Conservation (phyloP, 2,113 vertebrate genomes). For the Leucopsar rothschildi region DNA sequence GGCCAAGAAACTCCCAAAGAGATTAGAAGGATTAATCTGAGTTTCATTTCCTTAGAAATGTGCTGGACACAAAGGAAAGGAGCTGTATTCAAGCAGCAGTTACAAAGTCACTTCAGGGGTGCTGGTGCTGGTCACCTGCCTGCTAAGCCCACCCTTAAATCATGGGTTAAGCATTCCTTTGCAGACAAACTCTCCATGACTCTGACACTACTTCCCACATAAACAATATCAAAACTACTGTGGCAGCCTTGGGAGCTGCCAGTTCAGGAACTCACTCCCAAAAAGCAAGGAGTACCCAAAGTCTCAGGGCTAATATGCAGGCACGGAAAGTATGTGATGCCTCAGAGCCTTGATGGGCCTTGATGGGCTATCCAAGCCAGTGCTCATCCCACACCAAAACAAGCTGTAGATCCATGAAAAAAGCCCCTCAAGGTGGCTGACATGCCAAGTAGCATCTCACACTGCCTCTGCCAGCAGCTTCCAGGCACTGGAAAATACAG, state of each 20-base stretch:
- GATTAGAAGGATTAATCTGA: slow-evolving; percentile 1
- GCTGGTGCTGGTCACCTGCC: background rate
- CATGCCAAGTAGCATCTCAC: background rate
- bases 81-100: background rate
- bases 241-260: background rate
- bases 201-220: background rate
- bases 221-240: background rate
- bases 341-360: background rate
- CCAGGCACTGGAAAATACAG: slow-evolving; percentile 13
- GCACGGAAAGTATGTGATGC: background rate
- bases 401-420: background rate
- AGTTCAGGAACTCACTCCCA: background rate
- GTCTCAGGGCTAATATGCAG: background rate
- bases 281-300: background rate
- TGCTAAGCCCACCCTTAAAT: background rate
- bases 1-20: background rate
- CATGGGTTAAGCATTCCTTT: background rate
- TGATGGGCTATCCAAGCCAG: accelerated
- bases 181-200: background rate
- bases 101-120: background rate
- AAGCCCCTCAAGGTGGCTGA: background rate
- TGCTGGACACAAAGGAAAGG: background rate
- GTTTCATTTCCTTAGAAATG: slow-evolving; percentile 8
- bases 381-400: background rate
- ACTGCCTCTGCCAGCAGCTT: background rate